Percentiles rank a stretch among this genome's conserved stretches.
These are phyloP conservation scores for Micrasema longulum DNA, from an alignment of 1,140 invertebrate genomes.

Conservation along the genomic window DNA sequence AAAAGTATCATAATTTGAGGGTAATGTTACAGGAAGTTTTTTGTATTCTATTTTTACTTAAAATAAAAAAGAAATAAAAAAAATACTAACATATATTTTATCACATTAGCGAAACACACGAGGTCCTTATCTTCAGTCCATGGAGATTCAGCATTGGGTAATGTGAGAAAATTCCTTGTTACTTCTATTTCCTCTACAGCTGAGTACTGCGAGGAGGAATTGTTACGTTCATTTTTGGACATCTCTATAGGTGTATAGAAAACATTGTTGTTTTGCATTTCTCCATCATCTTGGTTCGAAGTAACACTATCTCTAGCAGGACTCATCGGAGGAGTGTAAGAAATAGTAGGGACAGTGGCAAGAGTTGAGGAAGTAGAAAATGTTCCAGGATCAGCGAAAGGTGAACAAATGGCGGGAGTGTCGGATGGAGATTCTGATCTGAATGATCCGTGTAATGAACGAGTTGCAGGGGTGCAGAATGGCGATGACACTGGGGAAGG, in stretches of 20 bases:
- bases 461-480: not conserved
- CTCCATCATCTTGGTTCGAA: not conserved
- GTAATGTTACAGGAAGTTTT: too few relatives aligned
- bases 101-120: slow-evolving; percentile 69
- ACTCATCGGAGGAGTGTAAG: slow-evolving; percentile 56
- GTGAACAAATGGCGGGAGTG: slow-evolving; percentile 15
- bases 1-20: too few relatives aligned
- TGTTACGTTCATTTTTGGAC: slow-evolving; percentile 15
- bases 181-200: slow-evolving; percentile 11
- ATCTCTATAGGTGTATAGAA: slow-evolving; percentile 20
- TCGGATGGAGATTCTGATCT: slow-evolving; percentile 23
- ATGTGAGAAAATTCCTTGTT: slow-evolving; percentile 4
- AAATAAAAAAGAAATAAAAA: too few relatives aligned
- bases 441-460: slow-evolving; percentile 4
- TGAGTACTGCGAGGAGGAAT: slow-evolving; percentile 7
- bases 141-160: not conserved
- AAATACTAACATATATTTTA: slow-evolving; percentile 68
- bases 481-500: slow-evolving; percentile 11
- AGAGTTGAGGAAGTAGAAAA: slow-evolving; percentile 57
- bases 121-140: slow-evolving; percentile 57
- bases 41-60: too few relatives aligned
- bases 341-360: slow-evolving; percentile 54
- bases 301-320: slow-evolving; percentile 9
- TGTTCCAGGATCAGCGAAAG: slow-evolving; percentile 43
- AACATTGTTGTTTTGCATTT: slow-evolving; percentile 39